Percentiles rank a stretch among this genome's conserved stretches.
Evolutionary conservation across 2,888 invertebrate genomes (phyloP).

Genomic region (Orchesella flavescens): DNA sequence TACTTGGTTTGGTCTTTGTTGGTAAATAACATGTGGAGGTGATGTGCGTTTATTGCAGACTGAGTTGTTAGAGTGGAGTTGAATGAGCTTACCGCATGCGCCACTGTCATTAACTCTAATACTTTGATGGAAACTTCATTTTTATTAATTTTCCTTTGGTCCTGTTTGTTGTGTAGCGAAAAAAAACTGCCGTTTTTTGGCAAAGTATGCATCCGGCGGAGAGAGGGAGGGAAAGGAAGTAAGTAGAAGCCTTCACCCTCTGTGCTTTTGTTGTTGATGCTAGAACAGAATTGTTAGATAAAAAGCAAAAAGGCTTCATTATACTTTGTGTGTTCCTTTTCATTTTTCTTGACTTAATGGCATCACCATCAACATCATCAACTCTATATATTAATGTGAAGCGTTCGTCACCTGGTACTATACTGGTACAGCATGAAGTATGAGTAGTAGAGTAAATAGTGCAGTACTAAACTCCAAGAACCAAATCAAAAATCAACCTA

Average conservation of each 20-base stretch:
- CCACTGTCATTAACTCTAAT: background rate
- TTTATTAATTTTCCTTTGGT: conserved; percentile 1
- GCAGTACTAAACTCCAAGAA: no score
- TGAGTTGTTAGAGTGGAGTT: no score
- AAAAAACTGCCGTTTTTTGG: background rate
- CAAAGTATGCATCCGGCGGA: background rate
- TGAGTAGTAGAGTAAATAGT: no score
- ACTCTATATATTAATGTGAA: conserved; percentile 27
- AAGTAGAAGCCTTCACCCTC: conserved; percentile 22
- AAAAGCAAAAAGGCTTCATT: conserved; percentile 41
- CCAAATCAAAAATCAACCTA: conserved; percentile 33
- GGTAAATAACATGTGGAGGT: no score
- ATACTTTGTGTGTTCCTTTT: no score
- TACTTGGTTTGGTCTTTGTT: no score
- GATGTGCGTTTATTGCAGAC: no score
- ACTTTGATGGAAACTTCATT: background rate
- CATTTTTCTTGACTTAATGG: conserved; percentile 47
- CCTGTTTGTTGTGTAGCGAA: background rate
- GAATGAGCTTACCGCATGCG: conserved; percentile 23
- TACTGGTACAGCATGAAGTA: conserved; percentile 17
- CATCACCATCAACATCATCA: no score
- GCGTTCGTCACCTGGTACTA: conserved; percentile 69
- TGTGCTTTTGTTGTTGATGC: conserved; percentile 44
- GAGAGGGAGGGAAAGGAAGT: conserved; percentile 18
- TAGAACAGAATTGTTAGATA: background rate